Evolutionary conservation across 2,888 invertebrate species (phyloP).

Genomic region (Catocala fraxini): DNA sequence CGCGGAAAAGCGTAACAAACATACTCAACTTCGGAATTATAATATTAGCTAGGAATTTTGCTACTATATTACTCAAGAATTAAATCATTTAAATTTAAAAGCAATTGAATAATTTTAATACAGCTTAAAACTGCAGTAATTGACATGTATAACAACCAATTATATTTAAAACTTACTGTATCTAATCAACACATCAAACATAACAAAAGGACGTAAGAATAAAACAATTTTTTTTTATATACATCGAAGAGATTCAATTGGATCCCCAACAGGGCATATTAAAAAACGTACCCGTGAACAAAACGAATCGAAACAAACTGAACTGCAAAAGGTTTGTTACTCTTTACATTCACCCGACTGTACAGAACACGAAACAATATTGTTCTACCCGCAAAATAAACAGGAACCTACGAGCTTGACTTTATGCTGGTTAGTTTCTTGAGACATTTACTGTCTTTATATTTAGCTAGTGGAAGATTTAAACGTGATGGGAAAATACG

Average conservation of each 20-base stretch:
- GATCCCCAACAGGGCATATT: slow-evolving; percentile 6
- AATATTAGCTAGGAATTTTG: no score
- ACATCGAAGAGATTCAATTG: slow-evolving; percentile 8
- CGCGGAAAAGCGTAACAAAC: no score
- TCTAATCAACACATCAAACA: no score
- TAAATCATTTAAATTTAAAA: no score
- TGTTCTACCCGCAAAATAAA: slow-evolving; percentile 38
- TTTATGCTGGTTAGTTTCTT: slow-evolving; percentile 33
- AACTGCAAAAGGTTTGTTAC: slow-evolving; percentile 18
- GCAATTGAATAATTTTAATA: no score
- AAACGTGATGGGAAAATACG: no score
- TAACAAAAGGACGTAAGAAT: neutral
- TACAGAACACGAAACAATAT: slow-evolving; percentile 44
- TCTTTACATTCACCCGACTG: slow-evolving; percentile 21
- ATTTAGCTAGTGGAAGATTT: no score
- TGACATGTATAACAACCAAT: no score
- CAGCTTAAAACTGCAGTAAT: no score
- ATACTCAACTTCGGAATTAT: no score
- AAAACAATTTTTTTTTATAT: slow-evolving; percentile 1
- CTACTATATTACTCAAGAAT: no score
- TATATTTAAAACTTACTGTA: no score
- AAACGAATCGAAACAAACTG: slow-evolving; percentile 8
- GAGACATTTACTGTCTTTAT: slow-evolving; percentile 3
- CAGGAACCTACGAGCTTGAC: slow-evolving; percentile 28
- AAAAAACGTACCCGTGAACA: slow-evolving; percentile 11